A percentile compares a stretch with the other conserved stretches of the same genome.
phyloP scores from a whole-genome alignment of 2,113 vertebrate species.

The Terrapene triunguis region DNA sequence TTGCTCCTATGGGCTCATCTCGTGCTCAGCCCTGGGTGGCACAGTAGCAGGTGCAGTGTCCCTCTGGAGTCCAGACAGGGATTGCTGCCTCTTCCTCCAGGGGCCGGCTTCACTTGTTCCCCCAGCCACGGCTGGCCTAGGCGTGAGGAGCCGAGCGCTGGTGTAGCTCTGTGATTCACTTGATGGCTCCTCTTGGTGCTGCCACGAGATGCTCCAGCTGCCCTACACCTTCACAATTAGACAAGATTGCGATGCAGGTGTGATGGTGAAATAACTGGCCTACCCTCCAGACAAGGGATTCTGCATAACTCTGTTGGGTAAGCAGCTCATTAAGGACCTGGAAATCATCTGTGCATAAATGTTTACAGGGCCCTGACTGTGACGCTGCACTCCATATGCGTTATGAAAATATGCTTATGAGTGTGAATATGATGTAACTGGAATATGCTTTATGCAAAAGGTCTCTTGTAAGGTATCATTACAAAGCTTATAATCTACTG shows the following conservation, averaged over 20 bases:
- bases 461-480: no score
- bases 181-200: not conserved
- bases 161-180: not conserved
- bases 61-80: not conserved
- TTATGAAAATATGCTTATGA: no score
- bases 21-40: no score
- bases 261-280: not conserved
- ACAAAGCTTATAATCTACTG: no score
- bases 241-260: not conserved
- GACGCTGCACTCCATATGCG: no score
- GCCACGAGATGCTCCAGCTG: not conserved
- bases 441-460: no score
- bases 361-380: not conserved
- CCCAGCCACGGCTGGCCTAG: not conserved
- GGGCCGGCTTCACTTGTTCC: not conserved
- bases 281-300: not conserved
- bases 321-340: not conserved
- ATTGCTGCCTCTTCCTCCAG: not conserved
- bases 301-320: not conserved
- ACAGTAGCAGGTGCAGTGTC: no score
- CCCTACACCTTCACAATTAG: not conserved
- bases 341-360: not conserved
- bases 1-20: not conserved
- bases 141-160: not conserved
- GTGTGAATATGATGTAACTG: no score